Percentiles rank a stretch among this genome's conserved stretches.
Conservation (phyloP, 2,113 vertebrate genomes). For the Osmerus eperlanus region DNA sequence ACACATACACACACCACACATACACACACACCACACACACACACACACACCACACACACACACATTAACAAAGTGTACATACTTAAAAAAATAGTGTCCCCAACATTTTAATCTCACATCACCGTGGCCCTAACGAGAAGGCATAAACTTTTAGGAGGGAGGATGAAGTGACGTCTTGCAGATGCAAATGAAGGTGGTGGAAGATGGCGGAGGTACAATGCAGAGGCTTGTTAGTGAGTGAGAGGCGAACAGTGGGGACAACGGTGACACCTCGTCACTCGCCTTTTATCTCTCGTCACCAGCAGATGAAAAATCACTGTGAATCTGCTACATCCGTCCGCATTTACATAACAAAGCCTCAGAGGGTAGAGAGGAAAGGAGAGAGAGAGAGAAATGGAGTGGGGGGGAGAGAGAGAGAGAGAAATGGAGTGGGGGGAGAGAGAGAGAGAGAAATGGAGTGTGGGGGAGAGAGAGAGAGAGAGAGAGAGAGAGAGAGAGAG, state of each 20-base stretch:
- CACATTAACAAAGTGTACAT: not conserved
- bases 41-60: too few relatives aligned
- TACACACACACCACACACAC: not conserved
- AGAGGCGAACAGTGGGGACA: constrained; percentile 96
- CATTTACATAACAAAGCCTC: constrained; percentile 99
- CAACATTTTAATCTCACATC: constrained; percentile 73
- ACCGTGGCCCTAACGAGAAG: constrained; percentile 68
- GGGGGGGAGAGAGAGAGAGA: too few relatives aligned
- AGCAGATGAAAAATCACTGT: constrained; percentile 93
- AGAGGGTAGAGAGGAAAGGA: constrained; percentile 78
- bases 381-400: constrained; percentile 37
- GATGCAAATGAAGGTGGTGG: constrained; percentile 90
- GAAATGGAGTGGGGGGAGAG: not conserved
- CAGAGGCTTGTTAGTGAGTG: constrained; percentile 96
- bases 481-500: constrained; percentile 26
- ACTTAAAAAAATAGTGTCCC: constrained; percentile 44
- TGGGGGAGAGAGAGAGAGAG: constrained; percentile 6
- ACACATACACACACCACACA: not conserved
- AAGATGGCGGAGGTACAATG: constrained; percentile 91
- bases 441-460: not conserved
- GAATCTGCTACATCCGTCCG: constrained; percentile 95
- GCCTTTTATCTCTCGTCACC: constrained; percentile 95
- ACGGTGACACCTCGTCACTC: constrained; percentile 96
- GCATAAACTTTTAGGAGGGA: constrained; percentile 74
- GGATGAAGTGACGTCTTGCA: constrained; percentile 60